Conservation (phyloP, 2,888 invertebrate species). For the Vandiemenella viatica region DNA sequence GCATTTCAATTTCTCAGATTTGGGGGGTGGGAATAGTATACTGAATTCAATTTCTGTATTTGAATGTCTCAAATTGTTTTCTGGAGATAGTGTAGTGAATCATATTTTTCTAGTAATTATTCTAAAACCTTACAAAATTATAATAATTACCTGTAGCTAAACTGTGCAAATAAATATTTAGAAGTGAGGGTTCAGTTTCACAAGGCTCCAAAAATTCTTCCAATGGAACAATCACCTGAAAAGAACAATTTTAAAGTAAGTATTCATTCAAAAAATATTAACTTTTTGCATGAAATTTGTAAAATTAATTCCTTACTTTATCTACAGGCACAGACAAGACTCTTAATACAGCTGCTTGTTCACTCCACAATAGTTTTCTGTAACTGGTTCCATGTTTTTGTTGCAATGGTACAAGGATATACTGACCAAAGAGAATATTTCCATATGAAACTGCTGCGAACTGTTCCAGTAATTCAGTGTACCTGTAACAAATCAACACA, state of each 20-base stretch:
- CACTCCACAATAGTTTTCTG: constrained; percentile 77
- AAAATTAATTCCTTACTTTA: constrained; percentile 30
- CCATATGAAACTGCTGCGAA: constrained; percentile 84
- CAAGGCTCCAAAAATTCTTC: constrained; percentile 55
- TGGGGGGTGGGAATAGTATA: no score
- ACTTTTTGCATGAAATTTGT: no score
- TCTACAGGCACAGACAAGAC: constrained; percentile 50
- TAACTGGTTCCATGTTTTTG: constrained; percentile 63
- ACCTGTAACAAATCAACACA: no score
- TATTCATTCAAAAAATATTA: no score
- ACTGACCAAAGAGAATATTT: constrained; percentile 63
- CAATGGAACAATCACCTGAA: constrained; percentile 43
- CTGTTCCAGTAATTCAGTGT: constrained; percentile 66
- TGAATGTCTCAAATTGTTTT: no score
- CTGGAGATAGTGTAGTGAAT: no score
- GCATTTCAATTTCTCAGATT: no score
- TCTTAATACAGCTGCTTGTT: constrained; percentile 60
- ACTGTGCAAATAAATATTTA: constrained; percentile 56
- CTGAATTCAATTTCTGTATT: no score
- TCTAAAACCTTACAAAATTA: not conserved
- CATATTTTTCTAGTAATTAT: no score
- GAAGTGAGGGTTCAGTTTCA: constrained; percentile 57
- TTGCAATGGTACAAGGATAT: constrained; percentile 67
- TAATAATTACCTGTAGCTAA: constrained; percentile 31
- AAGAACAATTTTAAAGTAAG: no score